A percentile compares a stretch with the other conserved stretches of the same genome.
Conservation (phyloP, 35 echinoderm and acorn worm species). For the Patiria miniata region DNA sequence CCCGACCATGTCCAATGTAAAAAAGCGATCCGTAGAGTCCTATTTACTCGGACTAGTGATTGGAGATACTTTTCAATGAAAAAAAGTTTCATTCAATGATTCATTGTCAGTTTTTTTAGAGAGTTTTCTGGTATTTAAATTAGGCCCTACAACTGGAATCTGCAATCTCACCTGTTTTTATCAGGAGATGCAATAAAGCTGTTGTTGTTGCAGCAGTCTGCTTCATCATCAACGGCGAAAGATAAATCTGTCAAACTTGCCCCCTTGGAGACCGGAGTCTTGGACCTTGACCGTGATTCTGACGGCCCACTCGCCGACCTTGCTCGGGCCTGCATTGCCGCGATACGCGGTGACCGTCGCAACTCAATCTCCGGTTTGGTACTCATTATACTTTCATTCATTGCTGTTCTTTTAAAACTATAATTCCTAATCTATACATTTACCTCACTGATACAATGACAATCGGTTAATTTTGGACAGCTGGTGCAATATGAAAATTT, state of each 20-base stretch:
- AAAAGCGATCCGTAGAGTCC: too few relatives aligned
- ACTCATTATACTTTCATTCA: not conserved
- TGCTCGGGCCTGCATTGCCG: constrained; percentile 1
- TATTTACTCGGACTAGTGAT: too few relatives aligned
- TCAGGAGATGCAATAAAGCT: not conserved
- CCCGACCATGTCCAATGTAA: too few relatives aligned
- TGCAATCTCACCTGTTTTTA: not conserved
- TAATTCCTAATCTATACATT: too few relatives aligned
- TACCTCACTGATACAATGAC: too few relatives aligned
- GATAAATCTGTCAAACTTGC: not conserved
- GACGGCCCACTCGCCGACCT: not conserved
- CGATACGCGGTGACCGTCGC: constrained; percentile 3
- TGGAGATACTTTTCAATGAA: too few relatives aligned
- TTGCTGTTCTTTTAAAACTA: not conserved
- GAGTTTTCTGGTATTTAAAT: too few relatives aligned
- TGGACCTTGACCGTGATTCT: not conserved
- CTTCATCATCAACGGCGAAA: not conserved
- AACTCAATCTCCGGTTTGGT: not conserved
- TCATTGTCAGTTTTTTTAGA: too few relatives aligned
- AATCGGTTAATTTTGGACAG: not conserved
- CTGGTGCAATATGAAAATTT: not conserved
- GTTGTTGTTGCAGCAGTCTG: not conserved
- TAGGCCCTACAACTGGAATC: too few relatives aligned
- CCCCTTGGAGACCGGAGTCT: not conserved
- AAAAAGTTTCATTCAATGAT: too few relatives aligned